Conservation (phyloP, 2,888 invertebrate species). For the Tortrix viridana region DNA sequence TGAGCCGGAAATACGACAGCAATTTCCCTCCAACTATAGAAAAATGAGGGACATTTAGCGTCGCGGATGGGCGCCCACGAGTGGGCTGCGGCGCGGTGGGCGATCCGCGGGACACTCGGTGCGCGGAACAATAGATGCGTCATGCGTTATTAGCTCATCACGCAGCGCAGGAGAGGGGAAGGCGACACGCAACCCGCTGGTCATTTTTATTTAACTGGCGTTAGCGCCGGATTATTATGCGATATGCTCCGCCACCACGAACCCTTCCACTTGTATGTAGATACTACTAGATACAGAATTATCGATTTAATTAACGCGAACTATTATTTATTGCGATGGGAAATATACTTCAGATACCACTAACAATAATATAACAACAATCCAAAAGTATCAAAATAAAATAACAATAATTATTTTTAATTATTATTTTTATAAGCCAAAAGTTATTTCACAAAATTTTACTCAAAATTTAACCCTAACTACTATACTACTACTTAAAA, state of each 20-base stretch:
- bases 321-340: no score
- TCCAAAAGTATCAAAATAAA: no score
- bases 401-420: no score
- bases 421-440: no score
- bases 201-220: constrained; percentile 25
- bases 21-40: constrained; percentile 81
- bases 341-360: no score
- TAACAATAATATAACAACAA: no score
- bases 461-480: no score
- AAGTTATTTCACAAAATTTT: no score
- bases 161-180: background rate
- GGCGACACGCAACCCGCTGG: constrained; percentile 12
- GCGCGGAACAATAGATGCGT: constrained; percentile 1
- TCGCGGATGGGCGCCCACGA: constrained; percentile 67
- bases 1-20: constrained; percentile 81
- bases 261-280: background rate
- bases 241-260: constrained; percentile 14
- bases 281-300: no score
- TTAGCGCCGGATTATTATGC: constrained; percentile 21
- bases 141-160: constrained; percentile 20
- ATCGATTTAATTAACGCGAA: no score
- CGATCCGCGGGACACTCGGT: constrained; percentile 41
- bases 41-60: constrained; percentile 79
- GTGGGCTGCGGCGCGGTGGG: constrained; percentile 51
- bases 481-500: no score